phyloP scores from a whole-genome alignment of 2,113 vertebrate genomes.

The Chamaea fasciata region DNA sequence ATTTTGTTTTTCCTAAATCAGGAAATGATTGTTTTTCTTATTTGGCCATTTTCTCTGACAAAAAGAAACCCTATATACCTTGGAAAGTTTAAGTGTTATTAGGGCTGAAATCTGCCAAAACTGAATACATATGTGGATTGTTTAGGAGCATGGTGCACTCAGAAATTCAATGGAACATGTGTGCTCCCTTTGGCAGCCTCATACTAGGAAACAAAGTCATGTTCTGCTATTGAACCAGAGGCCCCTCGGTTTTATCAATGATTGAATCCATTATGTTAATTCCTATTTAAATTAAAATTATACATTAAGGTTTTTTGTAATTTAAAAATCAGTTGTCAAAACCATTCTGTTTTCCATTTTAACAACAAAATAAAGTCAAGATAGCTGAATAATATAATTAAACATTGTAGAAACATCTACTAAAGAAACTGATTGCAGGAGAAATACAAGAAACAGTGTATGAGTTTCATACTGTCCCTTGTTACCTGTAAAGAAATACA shows the following conservation, averaged over 20 bases:
- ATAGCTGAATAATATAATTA: neutral
- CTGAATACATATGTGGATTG: neutral
- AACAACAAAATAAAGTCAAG: neutral
- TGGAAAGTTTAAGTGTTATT: neutral
- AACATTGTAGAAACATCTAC: neutral
- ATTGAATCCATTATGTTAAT: neutral
- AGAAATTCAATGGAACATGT: neutral
- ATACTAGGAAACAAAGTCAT: neutral
- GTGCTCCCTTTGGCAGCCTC: neutral
- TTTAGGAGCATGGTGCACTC: neutral
- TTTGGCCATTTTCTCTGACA: neutral
- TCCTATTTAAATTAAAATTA: neutral
- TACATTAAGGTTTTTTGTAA: neutral
- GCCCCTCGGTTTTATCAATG: neutral
- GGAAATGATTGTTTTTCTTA: neutral
- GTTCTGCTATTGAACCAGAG: neutral
- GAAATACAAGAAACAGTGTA: neutral
- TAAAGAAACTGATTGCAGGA: neutral
- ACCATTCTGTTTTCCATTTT: neutral
- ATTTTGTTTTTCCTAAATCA: neutral
- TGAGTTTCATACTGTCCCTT: neutral
- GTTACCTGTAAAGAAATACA: neutral
- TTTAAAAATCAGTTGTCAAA: neutral
- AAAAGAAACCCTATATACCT: neutral
- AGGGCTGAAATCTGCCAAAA: neutral